Evolutionary conservation across 2,888 invertebrate species (phyloP).

Genomic region (Oconnorella tubifera): DNA sequence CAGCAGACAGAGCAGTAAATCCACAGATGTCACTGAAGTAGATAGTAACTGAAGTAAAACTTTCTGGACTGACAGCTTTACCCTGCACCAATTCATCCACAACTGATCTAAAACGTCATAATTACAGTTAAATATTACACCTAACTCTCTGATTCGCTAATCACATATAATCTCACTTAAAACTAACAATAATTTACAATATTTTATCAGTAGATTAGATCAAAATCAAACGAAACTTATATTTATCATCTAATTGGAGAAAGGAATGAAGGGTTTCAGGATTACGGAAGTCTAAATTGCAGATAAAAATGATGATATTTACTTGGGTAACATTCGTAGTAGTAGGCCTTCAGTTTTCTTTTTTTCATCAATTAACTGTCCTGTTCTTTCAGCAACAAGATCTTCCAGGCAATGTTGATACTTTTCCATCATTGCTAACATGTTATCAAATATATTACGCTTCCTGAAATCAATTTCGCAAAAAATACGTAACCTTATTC

Average conservation of each 20-base stretch:
- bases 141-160: too few relatives aligned
- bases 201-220: too few relatives aligned
- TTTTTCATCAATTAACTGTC: conserved; percentile 88
- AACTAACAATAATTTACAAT: too few relatives aligned
- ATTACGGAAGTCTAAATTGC: background rate
- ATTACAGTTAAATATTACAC: too few relatives aligned
- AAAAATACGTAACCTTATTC: too few relatives aligned
- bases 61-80: conserved; percentile 81
- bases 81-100: conserved; percentile 86
- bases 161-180: too few relatives aligned
- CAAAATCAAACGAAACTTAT: too few relatives aligned
- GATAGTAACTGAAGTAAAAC: conserved; percentile 84
- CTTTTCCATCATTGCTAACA: conserved; percentile 97
- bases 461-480: conserved; percentile 70
- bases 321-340: conserved; percentile 53
- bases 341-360: conserved; percentile 90
- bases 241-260: too few relatives aligned
- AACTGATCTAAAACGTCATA: conserved; percentile 50
- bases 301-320: conserved; percentile 45
- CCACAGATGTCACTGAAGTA: conserved; percentile 91
- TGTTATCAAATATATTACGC: conserved; percentile 93
- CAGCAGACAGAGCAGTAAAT: conserved; percentile 77
- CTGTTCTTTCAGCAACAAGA: conserved; percentile 86
- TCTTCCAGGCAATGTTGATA: conserved; percentile 92
- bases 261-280: too few relatives aligned